Evolutionary conservation across 2,797 vertebrate genomes (phyloP).

Genomic region (Myotis planiceps): DNA sequence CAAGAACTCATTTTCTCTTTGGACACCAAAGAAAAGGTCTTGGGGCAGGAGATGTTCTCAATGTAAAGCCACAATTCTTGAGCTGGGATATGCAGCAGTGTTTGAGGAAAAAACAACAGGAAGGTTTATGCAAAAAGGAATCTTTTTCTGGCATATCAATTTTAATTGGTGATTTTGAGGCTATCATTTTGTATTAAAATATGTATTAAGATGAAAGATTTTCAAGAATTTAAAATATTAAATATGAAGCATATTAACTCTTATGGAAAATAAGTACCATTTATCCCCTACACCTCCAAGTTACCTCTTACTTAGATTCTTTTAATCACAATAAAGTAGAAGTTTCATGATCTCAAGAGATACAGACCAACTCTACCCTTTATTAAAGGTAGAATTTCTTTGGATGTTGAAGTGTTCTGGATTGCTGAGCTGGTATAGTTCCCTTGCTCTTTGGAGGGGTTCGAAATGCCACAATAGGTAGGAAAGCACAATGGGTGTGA

Average conservation of each 20-base stretch:
- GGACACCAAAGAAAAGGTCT: background rate
- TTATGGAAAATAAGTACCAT: background rate
- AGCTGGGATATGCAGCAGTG: background rate
- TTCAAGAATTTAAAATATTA: slow-evolving; percentile 5
- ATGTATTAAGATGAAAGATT: background rate
- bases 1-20: slow-evolving; percentile 37
- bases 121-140: background rate
- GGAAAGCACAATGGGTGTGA: background rate
- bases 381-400: background rate
- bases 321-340: background rate
- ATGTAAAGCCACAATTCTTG: background rate
- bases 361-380: background rate
- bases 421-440: background rate
- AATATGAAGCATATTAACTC: background rate
- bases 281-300: background rate
- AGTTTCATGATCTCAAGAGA: background rate
- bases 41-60: background rate
- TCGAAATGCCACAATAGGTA: background rate
- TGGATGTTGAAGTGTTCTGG: background rate
- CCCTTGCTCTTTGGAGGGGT: background rate
- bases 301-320: background rate
- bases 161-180: background rate
- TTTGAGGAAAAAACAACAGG: background rate
- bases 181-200: background rate
- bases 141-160: background rate